A percentile compares a stretch with the other conserved stretches of the same genome.
phyloP scores from a whole-genome alignment of 2,113 vertebrate species.

The Megaleporinus macrocephalus region DNA sequence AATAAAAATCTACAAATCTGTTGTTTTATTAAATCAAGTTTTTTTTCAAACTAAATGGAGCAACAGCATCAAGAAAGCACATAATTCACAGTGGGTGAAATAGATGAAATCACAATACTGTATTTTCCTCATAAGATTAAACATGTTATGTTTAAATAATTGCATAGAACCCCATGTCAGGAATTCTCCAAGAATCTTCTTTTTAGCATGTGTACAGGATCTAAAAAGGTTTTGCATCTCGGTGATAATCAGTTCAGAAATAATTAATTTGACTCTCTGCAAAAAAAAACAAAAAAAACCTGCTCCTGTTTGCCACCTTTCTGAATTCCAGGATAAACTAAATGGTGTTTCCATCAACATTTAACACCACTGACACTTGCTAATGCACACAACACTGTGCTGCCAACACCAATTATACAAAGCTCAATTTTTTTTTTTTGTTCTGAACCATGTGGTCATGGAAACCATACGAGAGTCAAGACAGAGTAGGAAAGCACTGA shows the following conservation, averaged over 20 bases:
- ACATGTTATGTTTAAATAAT: background rate
- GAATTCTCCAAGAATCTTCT: background rate
- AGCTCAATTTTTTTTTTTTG: slow-evolving; percentile 60
- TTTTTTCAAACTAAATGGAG: too few relatives aligned
- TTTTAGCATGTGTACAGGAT: background rate
- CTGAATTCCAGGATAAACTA: slow-evolving; percentile 32
- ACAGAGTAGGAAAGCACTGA: slow-evolving; percentile 49
- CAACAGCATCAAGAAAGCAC: too few relatives aligned
- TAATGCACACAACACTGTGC: slow-evolving; percentile 60
- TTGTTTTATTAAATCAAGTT: too few relatives aligned
- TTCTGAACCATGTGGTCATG: slow-evolving; percentile 49
- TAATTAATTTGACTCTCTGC: slow-evolving; percentile 40
- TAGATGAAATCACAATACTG: too few relatives aligned
- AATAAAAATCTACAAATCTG: too few relatives aligned
- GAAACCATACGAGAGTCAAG: slow-evolving; percentile 46
- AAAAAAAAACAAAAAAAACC: too few relatives aligned
- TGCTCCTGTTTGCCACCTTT: slow-evolving; percentile 30
- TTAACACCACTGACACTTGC: slow-evolving; percentile 57
- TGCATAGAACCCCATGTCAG: background rate
- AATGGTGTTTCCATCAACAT: slow-evolving; percentile 48
- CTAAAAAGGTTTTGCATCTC: slow-evolving; percentile 4
- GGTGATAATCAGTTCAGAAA: slow-evolving; percentile 1
- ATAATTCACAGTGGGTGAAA: too few relatives aligned
- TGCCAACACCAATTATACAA: slow-evolving; percentile 69
- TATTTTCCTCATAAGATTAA: too few relatives aligned